Base-by-base conservation (phyloP, 2,113 vertebrate species). In the Engystomops pustulosus region DNA sequence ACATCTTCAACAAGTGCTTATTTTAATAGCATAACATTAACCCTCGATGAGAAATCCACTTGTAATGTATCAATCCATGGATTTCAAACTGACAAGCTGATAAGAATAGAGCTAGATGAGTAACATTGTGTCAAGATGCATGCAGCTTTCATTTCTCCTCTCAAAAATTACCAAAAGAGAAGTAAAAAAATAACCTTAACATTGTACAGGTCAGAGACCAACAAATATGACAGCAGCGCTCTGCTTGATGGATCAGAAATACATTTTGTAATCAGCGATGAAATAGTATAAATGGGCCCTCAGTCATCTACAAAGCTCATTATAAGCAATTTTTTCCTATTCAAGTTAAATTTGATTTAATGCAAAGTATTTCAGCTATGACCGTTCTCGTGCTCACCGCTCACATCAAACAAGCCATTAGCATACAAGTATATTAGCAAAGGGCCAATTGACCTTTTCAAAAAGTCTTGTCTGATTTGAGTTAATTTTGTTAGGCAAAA, bases 361-460 rank as follows among this genome's bases (percentile, higher is more conserved):
- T 86, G 83, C 76, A 83, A 76, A 88, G 77, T 87, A 87, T 87
- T 91, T 90, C 88, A 79, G 44, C 75, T 69, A 58, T 86, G 76
- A 81, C 84, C 78, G 36, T 78, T 86, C 80, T 85, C 78, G 70
- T 70, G 36, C 81, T 86, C 88, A 86, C 88, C 68, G 80, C 76
- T 88, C 87, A 79, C 86, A 92, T 87, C 49, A 86, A 90, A 84
- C 41, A 86, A 60, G 49, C 86, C 78, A 76, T 87, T 79, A 80
- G 86, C 86, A 58, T 41, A 83, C 80, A 85, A 87, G 79, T 78
- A 80, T 15, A 69, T 38, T 30, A 10, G 78, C 15, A 87, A 58
- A 0, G 84, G 85, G 72, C 86, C 86, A 85, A 82, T 67, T 86
- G 90, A 90, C 88, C 88, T 93, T 92, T 85, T 90, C 80, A 74